phyloP scores from a whole-genome alignment of 2,797 vertebrate species.

The Ceryle rudis region DNA sequence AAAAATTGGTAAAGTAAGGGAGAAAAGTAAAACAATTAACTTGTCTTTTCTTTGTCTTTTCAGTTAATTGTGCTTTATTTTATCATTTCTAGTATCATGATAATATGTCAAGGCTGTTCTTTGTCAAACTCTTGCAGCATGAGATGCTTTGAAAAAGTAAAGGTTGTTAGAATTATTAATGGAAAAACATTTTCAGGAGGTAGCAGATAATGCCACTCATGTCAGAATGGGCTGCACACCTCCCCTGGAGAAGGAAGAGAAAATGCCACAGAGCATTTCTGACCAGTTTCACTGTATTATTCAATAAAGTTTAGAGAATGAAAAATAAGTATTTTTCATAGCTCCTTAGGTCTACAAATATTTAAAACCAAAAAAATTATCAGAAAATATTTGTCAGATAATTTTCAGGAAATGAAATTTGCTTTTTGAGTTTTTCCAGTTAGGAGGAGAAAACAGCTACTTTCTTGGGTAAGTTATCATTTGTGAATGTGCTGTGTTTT shows the following conservation, averaged over 20 bases:
- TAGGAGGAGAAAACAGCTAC: not conserved
- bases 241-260: not conserved
- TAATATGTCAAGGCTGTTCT: not conserved
- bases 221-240: not conserved
- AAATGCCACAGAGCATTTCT: not conserved
- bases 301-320: not conserved
- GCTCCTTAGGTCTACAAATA: not conserved
- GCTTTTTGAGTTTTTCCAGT: not conserved
- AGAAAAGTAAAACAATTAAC: not conserved
- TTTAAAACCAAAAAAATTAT: not conserved
- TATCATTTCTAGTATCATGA: not conserved
- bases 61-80: not conserved
- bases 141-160: not conserved
- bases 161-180: not conserved
- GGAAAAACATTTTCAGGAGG: not conserved
- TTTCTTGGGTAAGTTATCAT: not conserved
- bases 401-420: not conserved
- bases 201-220: fast-evolving
- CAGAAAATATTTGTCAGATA: not conserved
- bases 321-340: not conserved
- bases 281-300: not conserved
- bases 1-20: not conserved
- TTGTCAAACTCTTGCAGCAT: not conserved
- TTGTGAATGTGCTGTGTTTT: not conserved
- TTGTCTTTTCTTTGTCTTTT: not conserved